Base-by-base conservation (phyloP, 2,888 invertebrate genomes). In the Idaea dimidiata region DNA sequence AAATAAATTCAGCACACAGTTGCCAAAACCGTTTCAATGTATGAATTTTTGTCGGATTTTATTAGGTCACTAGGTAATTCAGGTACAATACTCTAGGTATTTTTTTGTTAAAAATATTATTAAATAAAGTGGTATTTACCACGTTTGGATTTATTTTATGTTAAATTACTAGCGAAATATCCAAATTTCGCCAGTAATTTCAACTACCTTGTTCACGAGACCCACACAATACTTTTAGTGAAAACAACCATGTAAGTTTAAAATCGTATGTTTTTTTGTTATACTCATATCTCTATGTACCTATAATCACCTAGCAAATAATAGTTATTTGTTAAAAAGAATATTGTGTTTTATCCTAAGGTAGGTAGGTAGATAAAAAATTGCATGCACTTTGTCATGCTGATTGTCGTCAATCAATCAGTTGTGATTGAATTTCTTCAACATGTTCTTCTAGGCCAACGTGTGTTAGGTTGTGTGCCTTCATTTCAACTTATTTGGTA, bases 401-500 rank as follows among this genome's bases (percentile, higher is more conserved):
- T 43, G 71, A 78, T 71, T 72, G 69, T 68, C 74, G 80, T 81
- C 84, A 81, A 81, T 84, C 81, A 81, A 68, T 74, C 72, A 72
- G 70, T 60, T 68, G 64, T 75, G 82, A 84, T 84, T 87, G 84
- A 86, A 89, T 88, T 89, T 89, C 86, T 88, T 84, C 75, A 70
- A 73, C 76, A 72, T 77, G 72, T 64, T 66, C 63, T 67, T 62
- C 86, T 84, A 91, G 91, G 91, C 75, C 86, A 76, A 79, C 89
- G 62, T 81, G 87, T 88, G 80, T 82, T 81, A 80, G 84, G 82
- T 74, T 62, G 89, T 78, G 80, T 81, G 77, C 91, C 91, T 92
- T 91, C 91, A 77, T 77, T 70, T 77, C 77, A 76, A 82, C 90
- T 78, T 88, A 90, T 91, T 91, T 90, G 91, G 90, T 90, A 89